These are phyloP conservation scores for Platycercus adscitus DNA, from an alignment of 2,113 vertebrate genomes.

Conservation along the genomic window DNA sequence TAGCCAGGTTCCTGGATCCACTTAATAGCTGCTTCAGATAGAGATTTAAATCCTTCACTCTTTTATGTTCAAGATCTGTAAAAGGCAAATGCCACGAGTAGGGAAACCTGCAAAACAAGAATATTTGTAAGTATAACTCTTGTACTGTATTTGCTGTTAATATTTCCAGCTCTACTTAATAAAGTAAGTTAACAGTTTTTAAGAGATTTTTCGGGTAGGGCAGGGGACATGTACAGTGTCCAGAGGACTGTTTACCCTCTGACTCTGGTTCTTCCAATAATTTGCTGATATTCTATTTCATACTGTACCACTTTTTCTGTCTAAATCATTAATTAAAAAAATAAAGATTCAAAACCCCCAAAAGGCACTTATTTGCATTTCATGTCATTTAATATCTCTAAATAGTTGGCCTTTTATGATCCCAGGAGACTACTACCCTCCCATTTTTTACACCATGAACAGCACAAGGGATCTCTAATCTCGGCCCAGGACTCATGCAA, in stretches of 20 bases:
- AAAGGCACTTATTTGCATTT: background rate
- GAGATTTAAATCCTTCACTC: constrained; percentile 80
- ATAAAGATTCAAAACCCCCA: background rate
- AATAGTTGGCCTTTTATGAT: background rate
- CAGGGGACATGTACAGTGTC: background rate
- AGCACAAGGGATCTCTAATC: background rate
- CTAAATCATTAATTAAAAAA: background rate
- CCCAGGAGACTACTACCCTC: background rate
- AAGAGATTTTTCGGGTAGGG: background rate
- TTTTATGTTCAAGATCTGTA: constrained; percentile 66
- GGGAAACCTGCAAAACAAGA: constrained; percentile 81
- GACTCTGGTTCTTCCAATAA: background rate
- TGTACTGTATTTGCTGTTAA: background rate
- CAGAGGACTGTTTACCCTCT: background rate
- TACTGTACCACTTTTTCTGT: background rate
- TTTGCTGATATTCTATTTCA: background rate
- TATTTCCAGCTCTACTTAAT: background rate
- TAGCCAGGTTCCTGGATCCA: constrained; percentile 65
- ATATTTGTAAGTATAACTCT: background rate
- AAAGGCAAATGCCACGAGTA: constrained; percentile 77
- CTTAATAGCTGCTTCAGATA: constrained; percentile 84
- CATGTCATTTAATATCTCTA: background rate
- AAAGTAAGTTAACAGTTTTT: background rate
- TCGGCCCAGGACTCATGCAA: background rate
- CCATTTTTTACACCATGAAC: background rate